Evolutionary conservation across 2,888 invertebrate species (phyloP).

Genomic region (Synanthedon tipuliformis): DNA sequence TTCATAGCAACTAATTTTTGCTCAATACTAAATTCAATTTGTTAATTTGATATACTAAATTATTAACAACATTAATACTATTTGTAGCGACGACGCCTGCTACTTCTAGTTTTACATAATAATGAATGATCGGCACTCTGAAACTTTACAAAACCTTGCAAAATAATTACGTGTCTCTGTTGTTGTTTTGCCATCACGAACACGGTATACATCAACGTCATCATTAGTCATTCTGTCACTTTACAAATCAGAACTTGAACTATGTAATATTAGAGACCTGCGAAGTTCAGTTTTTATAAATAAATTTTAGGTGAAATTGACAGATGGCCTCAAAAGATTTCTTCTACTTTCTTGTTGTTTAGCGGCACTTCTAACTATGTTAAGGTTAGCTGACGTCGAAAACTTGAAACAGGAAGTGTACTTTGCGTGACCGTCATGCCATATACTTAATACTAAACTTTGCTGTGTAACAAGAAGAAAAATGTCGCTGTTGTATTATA

Average conservation of each 20-base stretch:
- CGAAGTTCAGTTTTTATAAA: neutral
- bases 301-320: neutral
- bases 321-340: neutral
- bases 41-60: too few relatives aligned
- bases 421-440: neutral
- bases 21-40: too few relatives aligned
- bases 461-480: too few relatives aligned
- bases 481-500: too few relatives aligned
- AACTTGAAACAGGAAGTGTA: neutral
- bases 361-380: neutral
- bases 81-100: too few relatives aligned
- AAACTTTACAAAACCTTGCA: neutral
- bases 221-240: constrained; percentile 34
- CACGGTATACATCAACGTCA: constrained; percentile 29
- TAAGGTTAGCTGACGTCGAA: neutral
- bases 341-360: neutral
- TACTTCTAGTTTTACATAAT: too few relatives aligned
- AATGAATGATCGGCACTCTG: neutral
- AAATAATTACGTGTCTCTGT: constrained; percentile 2
- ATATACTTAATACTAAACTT: neutral
- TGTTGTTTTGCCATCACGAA: constrained; percentile 6
- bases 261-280: neutral
- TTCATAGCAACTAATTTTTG: too few relatives aligned
- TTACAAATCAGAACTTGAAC: constrained; percentile 19
- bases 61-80: too few relatives aligned